Percentiles rank a stretch among this genome's conserved stretches.
phyloP scores from a whole-genome alignment of 2,797 vertebrate species.

The Phrynocephalus vlangalii region DNA sequence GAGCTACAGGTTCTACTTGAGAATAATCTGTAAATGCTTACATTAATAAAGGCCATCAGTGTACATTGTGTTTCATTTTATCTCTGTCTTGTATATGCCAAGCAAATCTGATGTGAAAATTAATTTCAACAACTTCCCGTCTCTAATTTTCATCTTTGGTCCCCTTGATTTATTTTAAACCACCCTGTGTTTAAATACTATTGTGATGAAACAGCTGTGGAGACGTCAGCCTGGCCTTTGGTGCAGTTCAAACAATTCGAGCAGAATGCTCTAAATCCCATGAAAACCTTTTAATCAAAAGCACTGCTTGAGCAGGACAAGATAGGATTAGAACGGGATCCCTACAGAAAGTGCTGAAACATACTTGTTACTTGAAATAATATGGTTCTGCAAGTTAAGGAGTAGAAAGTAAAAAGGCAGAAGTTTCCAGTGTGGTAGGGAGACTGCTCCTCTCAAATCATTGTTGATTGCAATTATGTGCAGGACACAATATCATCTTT shows the following conservation, averaged over 20 bases:
- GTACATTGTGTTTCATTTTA: not conserved
- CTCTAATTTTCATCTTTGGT: not conserved
- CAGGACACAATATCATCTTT: not conserved
- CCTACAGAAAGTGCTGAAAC: constrained; percentile 27
- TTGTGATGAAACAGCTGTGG: constrained; percentile 24
- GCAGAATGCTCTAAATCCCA: not conserved
- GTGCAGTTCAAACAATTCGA: constrained; percentile 33
- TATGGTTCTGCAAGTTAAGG: not conserved
- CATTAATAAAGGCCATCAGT: not conserved
- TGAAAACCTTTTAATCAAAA: constrained; percentile 49
- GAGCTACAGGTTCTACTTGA: not conserved
- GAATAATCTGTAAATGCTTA: not conserved
- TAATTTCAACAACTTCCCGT: constrained; percentile 9
- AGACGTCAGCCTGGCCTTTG: not conserved
- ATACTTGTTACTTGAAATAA: not conserved
- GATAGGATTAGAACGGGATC: constrained; percentile 5
- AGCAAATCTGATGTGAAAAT: not conserved
- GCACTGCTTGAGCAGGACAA: constrained; percentile 14
- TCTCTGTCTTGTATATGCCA: constrained; percentile 11
- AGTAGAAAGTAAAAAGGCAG: not conserved
- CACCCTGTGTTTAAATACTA: not conserved
- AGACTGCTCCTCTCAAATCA: constrained; percentile 17
- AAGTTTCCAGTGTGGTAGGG: not conserved
- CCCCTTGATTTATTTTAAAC: constrained; percentile 21
- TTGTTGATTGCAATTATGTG: constrained; percentile 37